A percentile compares a stretch with the other conserved stretches of the same genome.
Conservation (phyloP, 2,888 invertebrate species). For the Drosophila merina region DNA sequence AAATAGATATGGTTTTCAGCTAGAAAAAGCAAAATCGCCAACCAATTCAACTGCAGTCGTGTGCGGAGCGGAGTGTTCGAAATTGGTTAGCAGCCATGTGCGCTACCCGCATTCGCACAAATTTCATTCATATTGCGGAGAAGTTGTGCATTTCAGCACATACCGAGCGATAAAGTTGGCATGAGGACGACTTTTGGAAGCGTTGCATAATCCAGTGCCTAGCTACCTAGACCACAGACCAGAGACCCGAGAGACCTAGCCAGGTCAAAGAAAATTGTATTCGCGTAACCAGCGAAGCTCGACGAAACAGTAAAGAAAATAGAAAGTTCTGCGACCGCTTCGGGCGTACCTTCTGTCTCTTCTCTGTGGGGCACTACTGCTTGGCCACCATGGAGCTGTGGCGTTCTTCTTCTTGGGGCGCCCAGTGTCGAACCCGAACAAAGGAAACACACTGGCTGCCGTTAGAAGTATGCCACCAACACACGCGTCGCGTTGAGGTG, state of each 20-base stretch:
- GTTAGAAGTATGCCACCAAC: constrained; percentile 64
- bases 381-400: constrained; percentile 9
- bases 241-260: not conserved
- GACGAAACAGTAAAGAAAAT: constrained; percentile 79
- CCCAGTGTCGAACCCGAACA: constrained; percentile 50
- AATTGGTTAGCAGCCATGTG: constrained; percentile 20
- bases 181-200: constrained; percentile 40
- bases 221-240: not conserved
- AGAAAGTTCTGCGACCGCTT: constrained; percentile 77
- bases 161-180: constrained; percentile 52
- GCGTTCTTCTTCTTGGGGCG: not conserved
- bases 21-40: constrained; percentile 34
- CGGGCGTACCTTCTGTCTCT: constrained; percentile 20
- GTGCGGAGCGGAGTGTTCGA: not conserved
- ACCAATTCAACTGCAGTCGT: constrained; percentile 24
- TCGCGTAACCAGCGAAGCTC: constrained; percentile 31
- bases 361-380: constrained; percentile 38
- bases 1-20: constrained; percentile 61
- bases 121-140: constrained; percentile 26
- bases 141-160: constrained; percentile 66
- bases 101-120: constrained; percentile 21
- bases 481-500: constrained; percentile 42
- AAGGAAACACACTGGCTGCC: constrained; percentile 69
- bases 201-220: constrained; percentile 27
- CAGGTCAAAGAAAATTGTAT: constrained; percentile 8